Base-by-base conservation (phyloP, 2,113 vertebrate species). In the Hippocampus abdominalis region DNA sequence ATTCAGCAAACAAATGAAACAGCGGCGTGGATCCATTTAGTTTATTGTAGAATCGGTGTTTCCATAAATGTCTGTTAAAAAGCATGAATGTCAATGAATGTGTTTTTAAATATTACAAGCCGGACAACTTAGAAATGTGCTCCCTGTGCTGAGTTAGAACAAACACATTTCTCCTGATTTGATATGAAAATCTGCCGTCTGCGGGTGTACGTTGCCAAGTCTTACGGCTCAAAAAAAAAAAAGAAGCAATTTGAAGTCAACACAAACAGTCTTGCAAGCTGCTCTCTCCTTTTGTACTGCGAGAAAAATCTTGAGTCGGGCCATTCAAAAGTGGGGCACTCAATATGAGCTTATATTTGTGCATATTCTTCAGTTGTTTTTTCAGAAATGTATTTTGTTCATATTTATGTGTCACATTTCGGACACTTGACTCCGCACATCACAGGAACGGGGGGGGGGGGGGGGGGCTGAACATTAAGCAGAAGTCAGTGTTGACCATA, bases 151-250 rank as follows among this genome's bases (percentile, higher is more conserved):
- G 21, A 20, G 11, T 64, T 64, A 46, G n/a, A 46, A 64, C 23
- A 64, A 64, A 64, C 63, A 25, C 42, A 18, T 64, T 64, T 8
- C 40, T 64, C 40, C n/a, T 16, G 40, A 64, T 64, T 15, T 64
- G 23, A 64, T 64, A 23, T 64, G 23, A 44, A n/a, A 64, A 64
- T 64, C 7, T 46, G 63, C 27, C 27, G 27, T 60, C 57, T 60
- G 54, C 54, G 23, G 54, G 54, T 13, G 54, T 15, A 5, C n/a
- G 1, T 21, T 64, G 62, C 62, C 62, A 64, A 64, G n/a, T 64
- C 62, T 42, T 44, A 15, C 12, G 25, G 63, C 42, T 64, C 40
- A 0, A 64, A 64, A 64, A 63, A 1, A 64, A 64, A 64, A 63
- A 63, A 20, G 23, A 63, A 63, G 61, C 57, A 60, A 60, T 32